A percentile compares a stretch with the other conserved stretches of the same genome.
These are phyloP conservation scores for Lampropteryx suffumata DNA, from an alignment of 2,888 invertebrate species.

Conservation along the genomic window DNA sequence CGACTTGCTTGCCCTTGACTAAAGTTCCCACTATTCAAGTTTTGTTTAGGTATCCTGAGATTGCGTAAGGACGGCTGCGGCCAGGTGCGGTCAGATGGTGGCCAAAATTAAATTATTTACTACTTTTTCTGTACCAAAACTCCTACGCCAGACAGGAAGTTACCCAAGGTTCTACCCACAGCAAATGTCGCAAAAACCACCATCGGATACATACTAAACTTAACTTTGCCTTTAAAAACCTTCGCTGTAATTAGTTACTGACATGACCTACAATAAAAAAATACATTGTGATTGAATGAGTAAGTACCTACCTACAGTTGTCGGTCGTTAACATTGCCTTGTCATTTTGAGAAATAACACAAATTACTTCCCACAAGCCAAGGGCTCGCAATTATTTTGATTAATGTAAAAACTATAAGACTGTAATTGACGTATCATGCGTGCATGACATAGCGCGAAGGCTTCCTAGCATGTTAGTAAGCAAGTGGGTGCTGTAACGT, in stretches of 20 bases:
- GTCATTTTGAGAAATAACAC: conserved; percentile 29
- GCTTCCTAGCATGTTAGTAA: background rate
- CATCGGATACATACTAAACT: background rate
- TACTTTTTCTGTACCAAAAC: no score
- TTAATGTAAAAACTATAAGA: conserved; percentile 14
- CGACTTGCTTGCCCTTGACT: conserved; percentile 12
- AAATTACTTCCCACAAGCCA: conserved; percentile 33
- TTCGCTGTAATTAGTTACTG: conserved; percentile 3
- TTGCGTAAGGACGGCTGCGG: conserved; percentile 10
- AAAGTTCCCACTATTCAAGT: conserved; percentile 17
- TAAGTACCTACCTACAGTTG: no score
- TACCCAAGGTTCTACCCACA: background rate
- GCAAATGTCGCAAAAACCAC: background rate
- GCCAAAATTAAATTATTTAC: no score
- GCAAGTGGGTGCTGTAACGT: no score
- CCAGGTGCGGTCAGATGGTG: background rate
- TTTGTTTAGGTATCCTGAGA: conserved; percentile 11
- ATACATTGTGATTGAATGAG: conserved; percentile 15
- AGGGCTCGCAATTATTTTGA: conserved; percentile 32
- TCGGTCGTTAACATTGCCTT: conserved; percentile 24
- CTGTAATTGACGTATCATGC: conserved; percentile 9
- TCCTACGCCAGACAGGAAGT: background rate
- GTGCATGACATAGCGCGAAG: background rate
- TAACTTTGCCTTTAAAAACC: conserved; percentile 4
- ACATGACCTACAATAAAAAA: conserved; percentile 1